Conservation (phyloP, 2,888 invertebrate species). For the Epistrophe grossulariae region DNA sequence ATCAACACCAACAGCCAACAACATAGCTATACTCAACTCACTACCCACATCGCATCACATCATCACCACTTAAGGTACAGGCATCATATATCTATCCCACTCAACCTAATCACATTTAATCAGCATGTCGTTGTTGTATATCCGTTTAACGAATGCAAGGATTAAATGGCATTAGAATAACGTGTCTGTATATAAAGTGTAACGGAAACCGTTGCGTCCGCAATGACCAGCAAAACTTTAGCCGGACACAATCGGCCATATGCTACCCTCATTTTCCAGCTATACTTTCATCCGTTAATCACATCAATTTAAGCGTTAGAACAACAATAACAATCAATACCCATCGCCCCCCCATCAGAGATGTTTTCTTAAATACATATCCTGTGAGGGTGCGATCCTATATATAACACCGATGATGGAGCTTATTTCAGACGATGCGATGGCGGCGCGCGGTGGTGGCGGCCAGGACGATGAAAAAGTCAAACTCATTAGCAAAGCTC, state of each 20-base stretch:
- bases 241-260: constrained; percentile 70
- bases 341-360: constrained; percentile 37
- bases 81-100: constrained; percentile 9
- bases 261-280: constrained; percentile 74
- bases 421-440: constrained; percentile 51
- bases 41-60: constrained; percentile 19
- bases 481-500: constrained; percentile 75
- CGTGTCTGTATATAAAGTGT: constrained; percentile 38
- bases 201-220: constrained; percentile 58
- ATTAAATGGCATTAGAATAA: constrained; percentile 70
- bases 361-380: constrained; percentile 47
- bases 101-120: constrained; percentile 70
- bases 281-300: constrained; percentile 74
- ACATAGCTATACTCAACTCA: no score
- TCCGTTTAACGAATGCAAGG: constrained; percentile 74
- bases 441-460: not conserved
- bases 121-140: constrained; percentile 66
- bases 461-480: constrained; percentile 62
- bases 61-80: constrained; percentile 27
- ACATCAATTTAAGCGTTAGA: constrained; percentile 71
- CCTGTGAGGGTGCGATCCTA: constrained; percentile 26
- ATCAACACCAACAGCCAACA: constrained; percentile 27
- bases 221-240: constrained; percentile 72
- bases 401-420: constrained; percentile 23
- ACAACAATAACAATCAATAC: constrained; percentile 75